Conservation (phyloP, 2,888 invertebrate species). For the Dryococelus australis region DNA sequence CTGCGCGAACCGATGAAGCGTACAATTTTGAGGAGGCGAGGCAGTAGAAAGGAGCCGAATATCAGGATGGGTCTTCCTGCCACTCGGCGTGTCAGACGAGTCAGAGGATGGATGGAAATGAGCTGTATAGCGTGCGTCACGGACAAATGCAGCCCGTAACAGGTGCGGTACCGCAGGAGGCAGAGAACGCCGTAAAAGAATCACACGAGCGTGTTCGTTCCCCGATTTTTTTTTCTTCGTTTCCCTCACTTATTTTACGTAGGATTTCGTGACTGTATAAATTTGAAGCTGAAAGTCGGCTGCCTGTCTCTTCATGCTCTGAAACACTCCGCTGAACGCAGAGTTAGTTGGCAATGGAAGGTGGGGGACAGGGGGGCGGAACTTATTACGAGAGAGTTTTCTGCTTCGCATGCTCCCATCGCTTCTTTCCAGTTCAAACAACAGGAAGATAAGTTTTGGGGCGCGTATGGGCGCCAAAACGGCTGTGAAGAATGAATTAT, state of each 20-base stretch:
- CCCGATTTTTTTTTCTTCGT: neutral
- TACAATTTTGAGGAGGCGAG: too few species aligned
- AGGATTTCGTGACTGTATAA: neutral
- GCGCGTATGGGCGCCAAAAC: neutral
- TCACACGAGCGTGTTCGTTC: neutral
- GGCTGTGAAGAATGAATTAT: neutral
- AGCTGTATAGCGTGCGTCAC: neutral
- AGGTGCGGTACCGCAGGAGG: neutral
- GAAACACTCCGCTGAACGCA: constrained; percentile 16
- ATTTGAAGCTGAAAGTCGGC: constrained; percentile 9
- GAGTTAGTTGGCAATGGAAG: neutral
- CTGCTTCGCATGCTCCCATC: neutral
- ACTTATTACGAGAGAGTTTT: neutral
- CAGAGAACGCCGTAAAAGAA: neutral
- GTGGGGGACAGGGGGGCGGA: neutral
- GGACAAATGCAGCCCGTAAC: neutral
- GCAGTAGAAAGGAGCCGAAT: too few species aligned
- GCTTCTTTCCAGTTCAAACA: neutral
- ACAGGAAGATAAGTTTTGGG: neutral
- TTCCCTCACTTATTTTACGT: neutral
- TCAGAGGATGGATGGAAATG: too few species aligned
- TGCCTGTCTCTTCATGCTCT: neutral
- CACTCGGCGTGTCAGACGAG: too few species aligned
- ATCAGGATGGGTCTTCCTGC: too few species aligned
- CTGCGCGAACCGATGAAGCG: too few species aligned